Evolutionary conservation across 2,113 vertebrate genomes (phyloP), one percentile per base, ranked within the genome.

Genomic region (Amphilophus citrinellus): DNA sequence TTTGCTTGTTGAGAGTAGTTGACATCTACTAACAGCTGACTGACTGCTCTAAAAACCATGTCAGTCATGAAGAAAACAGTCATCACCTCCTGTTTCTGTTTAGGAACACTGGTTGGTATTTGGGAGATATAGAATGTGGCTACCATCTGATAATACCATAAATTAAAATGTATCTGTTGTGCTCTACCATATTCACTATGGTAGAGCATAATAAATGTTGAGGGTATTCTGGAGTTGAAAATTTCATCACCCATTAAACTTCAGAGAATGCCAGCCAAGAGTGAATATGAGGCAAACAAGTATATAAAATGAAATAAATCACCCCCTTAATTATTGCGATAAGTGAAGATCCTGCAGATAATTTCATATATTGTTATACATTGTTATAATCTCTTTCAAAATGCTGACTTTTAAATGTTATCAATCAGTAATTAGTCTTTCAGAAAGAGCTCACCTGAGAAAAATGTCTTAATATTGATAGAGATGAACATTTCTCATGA

Each of bases 121-220:
- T 39, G 35, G 11, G 32, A 37, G n/a, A 76, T 7, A 59, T 5
- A 24, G 9, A 20, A 35, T 35, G 32, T 9, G 4, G 35, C 18
- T 35, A 10, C 58, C 8, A 2, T 50, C 24, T 76, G 65, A 50
- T 44, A 62, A 61, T 30, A 60, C 2, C 30, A 6, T 22, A 24
- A 35, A 17, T 17, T 50, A 6, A 50, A 50, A 39, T 39, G 37
- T 39, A 10, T 10, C 8, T 39, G 37, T 39, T 39, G 9, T 9
- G 8, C 8, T 39, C 2, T 9, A 39, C 37, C 9, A 9, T 39
- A 37, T 37, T 24, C 7, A 22, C 7, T 66, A 17, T 11, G 14
- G 32, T 32, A 80, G 10, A 47, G 58, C 4, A 68, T 76, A 61
- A 79, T 79, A 83, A 77, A 39, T 35, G 13, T 14, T 82, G 27